These are phyloP conservation scores for Bombus balteatus DNA, from an alignment of 1,140 invertebrate genomes.

Conservation along the genomic window DNA sequence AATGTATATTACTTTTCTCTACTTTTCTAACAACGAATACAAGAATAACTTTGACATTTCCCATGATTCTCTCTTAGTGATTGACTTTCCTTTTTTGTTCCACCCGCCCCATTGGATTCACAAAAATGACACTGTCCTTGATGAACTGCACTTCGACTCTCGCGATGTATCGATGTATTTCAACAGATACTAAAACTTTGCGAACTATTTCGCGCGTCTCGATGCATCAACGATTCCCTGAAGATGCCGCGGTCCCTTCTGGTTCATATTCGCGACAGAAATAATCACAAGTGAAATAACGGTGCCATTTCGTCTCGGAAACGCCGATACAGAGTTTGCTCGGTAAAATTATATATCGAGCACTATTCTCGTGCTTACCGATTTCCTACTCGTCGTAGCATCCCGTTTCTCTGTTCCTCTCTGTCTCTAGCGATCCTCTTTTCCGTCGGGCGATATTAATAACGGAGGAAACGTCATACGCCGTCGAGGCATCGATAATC, in stretches of 20 bases:
- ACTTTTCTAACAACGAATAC: no score
- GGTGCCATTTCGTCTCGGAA: background rate
- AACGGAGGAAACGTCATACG: background rate
- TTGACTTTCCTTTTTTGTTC: accelerated
- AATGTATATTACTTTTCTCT: no score
- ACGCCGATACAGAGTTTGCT: background rate
- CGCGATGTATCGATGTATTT: background rate
- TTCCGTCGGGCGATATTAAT: conserved; percentile 6
- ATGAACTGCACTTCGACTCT: background rate
- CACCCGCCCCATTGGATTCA: no score
- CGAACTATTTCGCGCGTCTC: background rate
- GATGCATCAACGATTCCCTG: background rate
- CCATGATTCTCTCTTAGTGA: no score
- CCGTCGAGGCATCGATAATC: conserved; percentile 18
- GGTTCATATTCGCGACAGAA: background rate
- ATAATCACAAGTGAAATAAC: background rate
- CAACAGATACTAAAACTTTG: no score
- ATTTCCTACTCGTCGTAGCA: background rate
- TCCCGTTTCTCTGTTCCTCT: background rate
- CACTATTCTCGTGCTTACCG: background rate
- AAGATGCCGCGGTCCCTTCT: background rate
- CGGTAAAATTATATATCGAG: conserved; percentile 1
- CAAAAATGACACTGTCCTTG: no score
- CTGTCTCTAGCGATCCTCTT: background rate
- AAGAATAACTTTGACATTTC: no score